These are phyloP conservation scores for Dryomyza anilis DNA, from an alignment of 2,888 invertebrate species.

Conservation along the genomic window DNA sequence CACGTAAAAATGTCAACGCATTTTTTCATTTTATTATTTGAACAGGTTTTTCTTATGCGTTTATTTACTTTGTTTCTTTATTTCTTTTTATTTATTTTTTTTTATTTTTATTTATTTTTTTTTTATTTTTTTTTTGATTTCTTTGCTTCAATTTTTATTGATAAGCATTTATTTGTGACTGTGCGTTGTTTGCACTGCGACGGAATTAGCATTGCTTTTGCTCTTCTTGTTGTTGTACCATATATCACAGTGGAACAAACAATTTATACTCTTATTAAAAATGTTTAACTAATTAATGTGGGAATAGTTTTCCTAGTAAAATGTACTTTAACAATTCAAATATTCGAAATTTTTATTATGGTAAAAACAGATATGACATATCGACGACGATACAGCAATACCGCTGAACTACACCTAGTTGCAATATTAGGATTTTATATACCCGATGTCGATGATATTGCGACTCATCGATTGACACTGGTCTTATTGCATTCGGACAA, in stretches of 20 bases:
- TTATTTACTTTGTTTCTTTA: not conserved
- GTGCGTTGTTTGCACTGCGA: not conserved
- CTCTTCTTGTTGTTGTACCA: not conserved
- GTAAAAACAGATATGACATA: no score
- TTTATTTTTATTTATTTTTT: not conserved
- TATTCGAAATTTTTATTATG: no score
- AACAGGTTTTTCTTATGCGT: constrained; percentile 6
- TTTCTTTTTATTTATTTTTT: constrained; percentile 1
- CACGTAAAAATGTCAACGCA: not conserved
- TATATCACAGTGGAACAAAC: not conserved
- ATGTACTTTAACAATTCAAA: no score
- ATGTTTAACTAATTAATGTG: no score
- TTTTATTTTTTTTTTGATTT: not conserved
- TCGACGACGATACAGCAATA: no score
- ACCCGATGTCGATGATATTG: no score
- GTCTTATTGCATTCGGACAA: no score
- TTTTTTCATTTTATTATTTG: not conserved
- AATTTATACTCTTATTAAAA: no score
- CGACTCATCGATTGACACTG: no score
- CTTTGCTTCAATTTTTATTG: constrained; percentile 9
- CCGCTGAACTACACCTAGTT: no score
- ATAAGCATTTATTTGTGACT: constrained; percentile 13
- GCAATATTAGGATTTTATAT: no score
- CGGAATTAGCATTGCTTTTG: not conserved
- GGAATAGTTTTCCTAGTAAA: no score